phyloP scores from a whole-genome alignment of 2,797 vertebrate genomes.

The Hafferia zeledoni region DNA sequence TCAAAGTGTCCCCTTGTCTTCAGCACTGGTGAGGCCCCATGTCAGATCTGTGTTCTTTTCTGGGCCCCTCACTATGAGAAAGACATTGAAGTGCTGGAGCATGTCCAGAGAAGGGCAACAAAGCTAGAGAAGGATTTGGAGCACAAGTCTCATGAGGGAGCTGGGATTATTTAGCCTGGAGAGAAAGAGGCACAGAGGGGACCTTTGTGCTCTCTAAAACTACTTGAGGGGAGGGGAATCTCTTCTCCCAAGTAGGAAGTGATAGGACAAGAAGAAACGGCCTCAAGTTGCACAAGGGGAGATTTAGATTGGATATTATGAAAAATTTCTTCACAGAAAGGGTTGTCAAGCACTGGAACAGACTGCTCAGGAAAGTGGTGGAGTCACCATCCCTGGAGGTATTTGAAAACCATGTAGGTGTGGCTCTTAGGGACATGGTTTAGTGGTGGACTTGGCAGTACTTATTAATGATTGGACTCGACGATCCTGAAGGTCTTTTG shows the following conservation, averaged over 20 bases:
- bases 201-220: neutral
- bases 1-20: neutral
- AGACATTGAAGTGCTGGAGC: neutral
- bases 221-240: neutral
- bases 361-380: neutral
- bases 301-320: neutral
- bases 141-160: neutral
- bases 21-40: neutral
- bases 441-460: neutral
- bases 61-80: neutral
- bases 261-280: neutral
- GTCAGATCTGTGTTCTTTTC: neutral
- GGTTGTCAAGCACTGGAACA: neutral
- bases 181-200: neutral
- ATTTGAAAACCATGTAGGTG: neutral
- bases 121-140: neutral
- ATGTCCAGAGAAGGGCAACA: neutral
- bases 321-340: neutral
- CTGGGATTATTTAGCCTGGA: neutral
- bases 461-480: neutral
- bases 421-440: neutral
- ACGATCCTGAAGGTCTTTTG: neutral
- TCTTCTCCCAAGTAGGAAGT: neutral
- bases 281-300: neutral
- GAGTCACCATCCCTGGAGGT: neutral